phyloP scores from a whole-genome alignment of 2,113 vertebrate genomes.

The Gasterosteus aculeatus region DNA sequence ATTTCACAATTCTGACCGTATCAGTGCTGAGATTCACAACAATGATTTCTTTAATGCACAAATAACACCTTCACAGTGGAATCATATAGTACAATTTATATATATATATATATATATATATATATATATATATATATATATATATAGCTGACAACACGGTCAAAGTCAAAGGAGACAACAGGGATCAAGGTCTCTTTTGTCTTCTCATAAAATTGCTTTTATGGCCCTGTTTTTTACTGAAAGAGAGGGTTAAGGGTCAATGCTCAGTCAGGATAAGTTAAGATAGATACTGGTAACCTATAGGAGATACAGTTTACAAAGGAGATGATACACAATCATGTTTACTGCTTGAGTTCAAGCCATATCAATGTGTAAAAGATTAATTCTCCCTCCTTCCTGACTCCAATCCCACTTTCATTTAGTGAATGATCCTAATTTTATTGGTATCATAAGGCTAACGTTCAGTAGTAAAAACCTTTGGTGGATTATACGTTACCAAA shows the following conservation, averaged over 20 bases:
- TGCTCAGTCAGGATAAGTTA: conserved; percentile 47
- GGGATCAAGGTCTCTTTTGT: conserved; percentile 49
- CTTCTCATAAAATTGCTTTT: conserved; percentile 62
- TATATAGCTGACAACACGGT: background rate
- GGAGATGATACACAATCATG: background rate
- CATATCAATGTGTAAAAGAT: conserved; percentile 56
- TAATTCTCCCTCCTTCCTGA: conserved; percentile 22
- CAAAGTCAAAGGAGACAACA: conserved; percentile 45
- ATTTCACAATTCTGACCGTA: background rate
- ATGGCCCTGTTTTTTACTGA: conserved; percentile 59
- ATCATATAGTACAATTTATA: conserved; percentile 3
- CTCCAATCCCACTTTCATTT: conserved; percentile 16
- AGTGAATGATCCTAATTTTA: conserved; percentile 57
- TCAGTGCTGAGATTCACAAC: background rate
- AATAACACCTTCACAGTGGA: background rate
- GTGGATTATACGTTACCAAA: conserved; percentile 21
- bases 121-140: background rate
- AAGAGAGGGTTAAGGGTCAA: conserved; percentile 57
- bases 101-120: background rate
- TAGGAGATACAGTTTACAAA: background rate
- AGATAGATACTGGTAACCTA: conserved; percentile 25
- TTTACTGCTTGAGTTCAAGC: conserved; percentile 26
- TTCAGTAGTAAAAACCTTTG: conserved; percentile 54
- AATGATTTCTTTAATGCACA: conserved; percentile 2
- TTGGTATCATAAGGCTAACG: conserved; percentile 33